Evolutionary conservation across 2,888 invertebrate genomes (phyloP).

Genomic region (Pimpla rufipes): DNA sequence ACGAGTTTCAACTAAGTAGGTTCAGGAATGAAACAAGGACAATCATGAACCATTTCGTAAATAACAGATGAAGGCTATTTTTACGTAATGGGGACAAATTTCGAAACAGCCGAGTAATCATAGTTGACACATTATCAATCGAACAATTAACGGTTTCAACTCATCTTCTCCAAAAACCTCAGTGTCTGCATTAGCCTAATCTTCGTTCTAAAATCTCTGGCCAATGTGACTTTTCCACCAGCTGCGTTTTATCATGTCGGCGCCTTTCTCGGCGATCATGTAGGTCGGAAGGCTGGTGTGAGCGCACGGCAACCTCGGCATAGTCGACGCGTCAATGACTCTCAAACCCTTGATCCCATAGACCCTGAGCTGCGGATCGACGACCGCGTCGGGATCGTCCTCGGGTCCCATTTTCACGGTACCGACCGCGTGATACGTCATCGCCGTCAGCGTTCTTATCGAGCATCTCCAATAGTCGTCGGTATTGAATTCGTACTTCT

Average conservation of each 20-base stretch:
- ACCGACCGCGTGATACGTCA: slow-evolving; percentile 89
- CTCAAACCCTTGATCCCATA: slow-evolving; percentile 86
- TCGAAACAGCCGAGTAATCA: too few relatives aligned
- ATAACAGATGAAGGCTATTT: too few relatives aligned
- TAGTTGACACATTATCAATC: not conserved
- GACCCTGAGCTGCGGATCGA: slow-evolving; percentile 86
- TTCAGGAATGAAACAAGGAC: too few relatives aligned
- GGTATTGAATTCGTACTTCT: slow-evolving; percentile 85
- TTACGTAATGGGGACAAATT: too few relatives aligned
- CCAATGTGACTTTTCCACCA: not conserved
- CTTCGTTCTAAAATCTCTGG: too few relatives aligned
- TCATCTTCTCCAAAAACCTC: not conserved
- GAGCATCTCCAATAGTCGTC: slow-evolving; percentile 90
- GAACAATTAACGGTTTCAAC: not conserved
- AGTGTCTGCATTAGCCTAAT: not conserved
- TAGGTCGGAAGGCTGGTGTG: slow-evolving; percentile 87
- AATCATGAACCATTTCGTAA: too few relatives aligned
- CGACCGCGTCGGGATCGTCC: slow-evolving; percentile 87
- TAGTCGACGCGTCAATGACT: slow-evolving; percentile 88
- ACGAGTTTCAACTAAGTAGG: too few relatives aligned
- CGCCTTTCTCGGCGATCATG: slow-evolving; percentile 88
- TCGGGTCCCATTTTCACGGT: slow-evolving; percentile 88
- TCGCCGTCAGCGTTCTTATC: slow-evolving; percentile 87
- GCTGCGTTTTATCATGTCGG: slow-evolving; percentile 87
- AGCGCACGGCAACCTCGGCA: slow-evolving; percentile 87